Conservation (phyloP, 2,888 invertebrate species). For the Mythimna albipuncta region DNA sequence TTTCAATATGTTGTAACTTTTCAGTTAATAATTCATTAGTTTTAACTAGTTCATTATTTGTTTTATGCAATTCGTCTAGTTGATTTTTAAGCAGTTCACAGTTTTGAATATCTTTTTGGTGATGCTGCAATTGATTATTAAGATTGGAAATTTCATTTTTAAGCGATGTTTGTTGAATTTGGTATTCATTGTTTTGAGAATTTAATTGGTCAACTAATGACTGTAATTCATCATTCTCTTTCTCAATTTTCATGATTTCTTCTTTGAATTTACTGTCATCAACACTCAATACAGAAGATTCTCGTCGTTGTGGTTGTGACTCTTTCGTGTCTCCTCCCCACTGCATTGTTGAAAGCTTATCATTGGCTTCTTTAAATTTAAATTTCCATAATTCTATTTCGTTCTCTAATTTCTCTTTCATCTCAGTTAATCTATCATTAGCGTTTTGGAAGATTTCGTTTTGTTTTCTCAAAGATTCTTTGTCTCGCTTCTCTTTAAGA, state of each 20-base stretch:
- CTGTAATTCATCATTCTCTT: slow-evolving; percentile 87
- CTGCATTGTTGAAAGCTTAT: slow-evolving; percentile 90
- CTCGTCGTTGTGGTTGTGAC: slow-evolving; percentile 65
- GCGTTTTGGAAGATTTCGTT: slow-evolving; percentile 94
- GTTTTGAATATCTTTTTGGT: slow-evolving; percentile 69
- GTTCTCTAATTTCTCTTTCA: slow-evolving; percentile 95
- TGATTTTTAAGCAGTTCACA: slow-evolving; percentile 72
- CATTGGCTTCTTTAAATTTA: slow-evolving; percentile 93
- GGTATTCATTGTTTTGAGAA: slow-evolving; percentile 77
- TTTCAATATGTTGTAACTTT: slow-evolving; percentile 69
- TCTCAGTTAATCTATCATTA: slow-evolving; percentile 94
- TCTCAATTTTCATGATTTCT: slow-evolving; percentile 83
- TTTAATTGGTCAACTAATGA: slow-evolving; percentile 79
- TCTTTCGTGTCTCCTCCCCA: slow-evolving; percentile 79
- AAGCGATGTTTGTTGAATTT: slow-evolving; percentile 69
- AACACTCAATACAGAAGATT: slow-evolving; percentile 37
- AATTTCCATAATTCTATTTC: slow-evolving; percentile 94
- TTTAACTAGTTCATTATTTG: slow-evolving; percentile 67
- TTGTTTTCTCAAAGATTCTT: slow-evolving; percentile 92
- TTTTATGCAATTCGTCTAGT: slow-evolving; percentile 71
- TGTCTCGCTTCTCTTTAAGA: slow-evolving; percentile 92
- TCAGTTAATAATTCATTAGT: slow-evolving; percentile 64
- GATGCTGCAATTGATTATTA: slow-evolving; percentile 74
- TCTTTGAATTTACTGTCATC: slow-evolving; percentile 69
- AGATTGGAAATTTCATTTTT: slow-evolving; percentile 77